These are phyloP conservation scores for Xenopus laevis DNA, from an alignment of 2,113 vertebrate species.

Conservation along the genomic window DNA sequence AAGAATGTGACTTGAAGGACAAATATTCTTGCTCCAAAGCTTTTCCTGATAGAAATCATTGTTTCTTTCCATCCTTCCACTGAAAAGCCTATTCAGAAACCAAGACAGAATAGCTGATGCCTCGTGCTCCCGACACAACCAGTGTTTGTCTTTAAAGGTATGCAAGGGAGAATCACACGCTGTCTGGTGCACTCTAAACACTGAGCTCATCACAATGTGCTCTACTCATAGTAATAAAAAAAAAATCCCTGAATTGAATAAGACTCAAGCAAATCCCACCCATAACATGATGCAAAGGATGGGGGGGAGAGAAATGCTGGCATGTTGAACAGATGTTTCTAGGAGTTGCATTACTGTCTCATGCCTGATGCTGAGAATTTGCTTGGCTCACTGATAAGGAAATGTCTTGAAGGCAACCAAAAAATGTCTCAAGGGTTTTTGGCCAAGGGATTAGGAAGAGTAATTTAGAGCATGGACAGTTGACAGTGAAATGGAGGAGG, in stretches of 20 bases:
- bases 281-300: constrained; percentile 16
- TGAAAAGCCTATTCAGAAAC: no score
- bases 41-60: no score
- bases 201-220: not conserved
- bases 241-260: not conserved
- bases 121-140: no score
- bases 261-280: constrained; percentile 16
- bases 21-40: no score
- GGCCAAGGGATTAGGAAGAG: no score
- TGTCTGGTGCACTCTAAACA: not conserved
- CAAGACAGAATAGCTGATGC: no score
- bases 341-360: not conserved
- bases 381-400: not conserved
- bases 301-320: not conserved
- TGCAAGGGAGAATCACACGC: not conserved
- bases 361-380: not conserved
- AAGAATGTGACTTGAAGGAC: no score
- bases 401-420: not conserved
- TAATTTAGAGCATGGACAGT: not conserved
- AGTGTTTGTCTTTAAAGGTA: not conserved
- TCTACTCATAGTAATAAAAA: not conserved
- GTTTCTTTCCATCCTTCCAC: no score
- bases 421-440: not conserved
- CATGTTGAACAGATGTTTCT: constrained; percentile 11
- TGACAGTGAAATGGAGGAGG: constrained; percentile 32